These are phyloP conservation scores for Achroia grisella DNA, from an alignment of 1,140 invertebrate genomes.

Conservation along the genomic window DNA sequence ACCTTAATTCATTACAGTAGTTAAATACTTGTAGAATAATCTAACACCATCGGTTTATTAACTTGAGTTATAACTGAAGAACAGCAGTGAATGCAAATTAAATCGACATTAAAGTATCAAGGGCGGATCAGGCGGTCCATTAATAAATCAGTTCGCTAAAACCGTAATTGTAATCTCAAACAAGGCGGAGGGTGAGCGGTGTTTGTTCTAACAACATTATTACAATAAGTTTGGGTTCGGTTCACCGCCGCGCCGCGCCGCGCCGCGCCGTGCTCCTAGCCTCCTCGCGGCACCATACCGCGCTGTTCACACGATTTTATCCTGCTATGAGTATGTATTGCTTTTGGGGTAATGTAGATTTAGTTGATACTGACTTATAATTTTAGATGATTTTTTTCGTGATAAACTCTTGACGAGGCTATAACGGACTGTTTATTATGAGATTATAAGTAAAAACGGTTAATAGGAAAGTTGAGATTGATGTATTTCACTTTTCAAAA, in stretches of 20 bases:
- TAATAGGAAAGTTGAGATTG: no score
- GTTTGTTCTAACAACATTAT: constrained; percentile 72
- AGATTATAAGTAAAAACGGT: no score
- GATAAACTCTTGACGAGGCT: no score
- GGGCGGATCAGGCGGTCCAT: constrained; percentile 68
- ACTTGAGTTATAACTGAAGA: constrained; percentile 10
- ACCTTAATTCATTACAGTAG: no score
- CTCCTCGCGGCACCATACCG: constrained; percentile 4
- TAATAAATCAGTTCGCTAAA: constrained; percentile 73
- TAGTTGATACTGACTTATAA: no score
- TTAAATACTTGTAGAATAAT: constrained; percentile 11
- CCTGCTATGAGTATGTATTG: constrained; percentile 1
- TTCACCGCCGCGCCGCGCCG: constrained; percentile 42
- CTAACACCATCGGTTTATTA: constrained; percentile 5
- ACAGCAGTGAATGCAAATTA: constrained; percentile 44
- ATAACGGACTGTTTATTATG: no score
- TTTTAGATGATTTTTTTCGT: no score
- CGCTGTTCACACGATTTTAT: constrained; percentile 13
- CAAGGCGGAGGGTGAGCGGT: constrained; percentile 49
- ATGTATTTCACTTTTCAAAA: no score
- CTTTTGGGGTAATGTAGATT: no score
- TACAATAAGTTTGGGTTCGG: constrained; percentile 67
- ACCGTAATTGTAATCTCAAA: constrained; percentile 73
- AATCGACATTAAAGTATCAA: constrained; percentile 69
- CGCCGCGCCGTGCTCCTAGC: background rate